These are phyloP conservation scores for Tachystola acroxantha DNA, from an alignment of 2,888 invertebrate genomes.

Conservation along the genomic window DNA sequence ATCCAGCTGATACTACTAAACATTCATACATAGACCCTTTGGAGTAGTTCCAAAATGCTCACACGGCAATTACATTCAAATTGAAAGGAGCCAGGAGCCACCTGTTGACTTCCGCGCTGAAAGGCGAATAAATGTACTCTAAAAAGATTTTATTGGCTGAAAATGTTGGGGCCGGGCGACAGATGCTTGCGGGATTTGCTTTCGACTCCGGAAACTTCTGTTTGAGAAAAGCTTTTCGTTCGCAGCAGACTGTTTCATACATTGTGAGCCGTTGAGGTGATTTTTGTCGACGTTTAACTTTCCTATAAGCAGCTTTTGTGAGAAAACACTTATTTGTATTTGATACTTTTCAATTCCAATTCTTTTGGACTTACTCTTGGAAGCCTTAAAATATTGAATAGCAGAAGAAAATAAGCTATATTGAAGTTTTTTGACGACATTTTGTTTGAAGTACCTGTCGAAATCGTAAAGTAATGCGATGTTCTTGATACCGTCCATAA, in stretches of 20 bases:
- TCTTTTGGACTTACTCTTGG: slow-evolving; percentile 9
- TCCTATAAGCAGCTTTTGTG: slow-evolving; percentile 22
- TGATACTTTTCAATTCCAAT: slow-evolving; percentile 8
- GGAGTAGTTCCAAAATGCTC: slow-evolving; percentile 24
- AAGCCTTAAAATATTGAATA: too few species aligned
- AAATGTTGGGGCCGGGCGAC: slow-evolving; percentile 49
- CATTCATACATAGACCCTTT: slow-evolving; percentile 4
- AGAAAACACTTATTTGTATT: slow-evolving; percentile 15
- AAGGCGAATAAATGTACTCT: slow-evolving; percentile 39
- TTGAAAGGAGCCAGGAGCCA: slow-evolving; percentile 61
- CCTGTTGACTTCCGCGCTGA: slow-evolving; percentile 57
- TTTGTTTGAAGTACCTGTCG: too few species aligned
- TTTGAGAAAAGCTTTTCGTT: slow-evolving; percentile 43
- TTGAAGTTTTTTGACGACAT: too few species aligned
- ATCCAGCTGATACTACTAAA: slow-evolving; percentile 4
- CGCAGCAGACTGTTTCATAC: slow-evolving; percentile 34
- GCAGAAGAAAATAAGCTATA: too few species aligned
- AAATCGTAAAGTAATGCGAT: too few species aligned
- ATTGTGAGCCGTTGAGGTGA: slow-evolving; percentile 31
- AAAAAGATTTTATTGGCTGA: slow-evolving; percentile 64
- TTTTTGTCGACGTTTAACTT: slow-evolving; percentile 32
- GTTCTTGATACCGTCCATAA: too few species aligned
- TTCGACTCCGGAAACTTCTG: slow-evolving; percentile 45
- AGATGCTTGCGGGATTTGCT: slow-evolving; percentile 59
- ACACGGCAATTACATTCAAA: slow-evolving; percentile 64